Conservation (phyloP, 2,888 invertebrate species). For the Sphaeridia pumilis region DNA sequence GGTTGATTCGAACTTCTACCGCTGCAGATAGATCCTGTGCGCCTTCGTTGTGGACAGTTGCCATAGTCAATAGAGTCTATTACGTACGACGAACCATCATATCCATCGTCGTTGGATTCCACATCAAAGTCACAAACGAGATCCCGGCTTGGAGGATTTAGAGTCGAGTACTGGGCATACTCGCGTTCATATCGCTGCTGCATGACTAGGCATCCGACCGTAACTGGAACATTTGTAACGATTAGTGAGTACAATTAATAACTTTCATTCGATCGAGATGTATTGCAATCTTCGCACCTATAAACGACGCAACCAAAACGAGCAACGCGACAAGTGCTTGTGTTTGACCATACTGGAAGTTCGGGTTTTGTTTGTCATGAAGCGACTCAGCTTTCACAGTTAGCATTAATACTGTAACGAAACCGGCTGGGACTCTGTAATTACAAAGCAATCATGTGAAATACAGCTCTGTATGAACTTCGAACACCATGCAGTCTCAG, state of each 20-base stretch:
- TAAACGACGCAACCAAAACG: conserved; percentile 63
- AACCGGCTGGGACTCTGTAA: conserved; percentile 53
- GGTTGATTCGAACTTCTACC: neutral
- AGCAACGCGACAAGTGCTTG: conserved; percentile 67
- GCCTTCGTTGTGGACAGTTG: neutral
- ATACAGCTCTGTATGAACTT: neutral
- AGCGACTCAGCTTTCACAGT: conserved; percentile 45
- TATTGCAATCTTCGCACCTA: conserved; percentile 47
- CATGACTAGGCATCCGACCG: conserved; percentile 65
- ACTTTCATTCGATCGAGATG: neutral
- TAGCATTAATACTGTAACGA: conserved; percentile 54
- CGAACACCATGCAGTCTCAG: neutral
- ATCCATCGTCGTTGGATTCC: conserved; percentile 3
- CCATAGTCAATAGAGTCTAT: neutral
- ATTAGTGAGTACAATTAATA: neutral
- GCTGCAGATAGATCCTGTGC: neutral
- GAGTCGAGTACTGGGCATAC: conserved; percentile 49
- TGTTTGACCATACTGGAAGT: conserved; percentile 63
- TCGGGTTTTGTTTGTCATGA: conserved; percentile 55
- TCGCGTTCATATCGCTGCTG: conserved; percentile 68
- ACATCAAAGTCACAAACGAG: conserved; percentile 6
- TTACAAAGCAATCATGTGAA: conserved; percentile 6
- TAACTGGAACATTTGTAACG: conserved; percentile 55
- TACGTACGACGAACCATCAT: neutral
- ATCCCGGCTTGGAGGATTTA: conserved; percentile 9